Base-by-base conservation (phyloP, 2,888 invertebrate genomes). In the Exephanes ischioxanthus region DNA sequence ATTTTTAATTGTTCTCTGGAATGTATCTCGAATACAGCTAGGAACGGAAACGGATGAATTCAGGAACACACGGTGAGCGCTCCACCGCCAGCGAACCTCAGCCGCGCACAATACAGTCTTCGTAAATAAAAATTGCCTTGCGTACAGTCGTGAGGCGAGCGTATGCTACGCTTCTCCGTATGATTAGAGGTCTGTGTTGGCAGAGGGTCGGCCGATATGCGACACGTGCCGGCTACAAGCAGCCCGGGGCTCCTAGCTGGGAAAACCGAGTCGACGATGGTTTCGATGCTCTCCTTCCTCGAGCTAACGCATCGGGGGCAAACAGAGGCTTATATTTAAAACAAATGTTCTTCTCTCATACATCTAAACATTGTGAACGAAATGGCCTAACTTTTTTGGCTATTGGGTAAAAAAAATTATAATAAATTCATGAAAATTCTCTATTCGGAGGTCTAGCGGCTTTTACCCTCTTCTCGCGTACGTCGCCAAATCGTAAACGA, bases 191-290 rank as follows among this genome's bases (percentile, higher is more conserved):
- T 76, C 67, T 82, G 86, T 86, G 86, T 86, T 84, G 88, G 86
- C 86, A 81, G 75, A 83, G 67, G 83, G 80, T 86, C 78, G 80
- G 58, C 78, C 85, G 86, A 87, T 87, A 84, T 68, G 76, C 55
- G 87, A 83, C 88, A 88, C 88, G 88, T 88, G 88, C 87, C 86
- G 71, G 41, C 72, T 83, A 72, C 61, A 68, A 75, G 58, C 72
- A 63, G 58, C 61, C 51, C 19, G 58, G 70, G 76, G 72, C 71
- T 86, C 87, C 87, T 86, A 76, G 86, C 84, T 87, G 88, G 86
- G 87, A 88, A 88, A 87, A 84, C 83, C 79, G 84, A 33, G 86
- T 71, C 71, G 73, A 70, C 71, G 63, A 75, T 72, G 71, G 63
- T 83, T 80, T 83, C 66, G 80, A 72, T 67, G 41, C 70, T 61